Conservation (phyloP, 2,888 invertebrate species). For the Polietes domitor region DNA sequence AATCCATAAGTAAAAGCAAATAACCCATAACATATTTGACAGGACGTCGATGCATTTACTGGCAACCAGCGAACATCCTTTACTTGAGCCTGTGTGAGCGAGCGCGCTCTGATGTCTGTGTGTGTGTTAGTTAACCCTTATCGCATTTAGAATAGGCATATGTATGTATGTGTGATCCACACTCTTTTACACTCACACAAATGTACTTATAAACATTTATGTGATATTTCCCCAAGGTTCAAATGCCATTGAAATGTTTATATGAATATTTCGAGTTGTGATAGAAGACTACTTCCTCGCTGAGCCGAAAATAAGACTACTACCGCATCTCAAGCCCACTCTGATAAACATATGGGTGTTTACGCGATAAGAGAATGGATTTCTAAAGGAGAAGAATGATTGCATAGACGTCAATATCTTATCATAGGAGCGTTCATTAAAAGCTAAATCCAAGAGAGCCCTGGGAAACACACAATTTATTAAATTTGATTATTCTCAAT, state of each 20-base stretch:
- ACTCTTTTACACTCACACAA: not conserved
- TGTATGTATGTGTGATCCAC: not conserved
- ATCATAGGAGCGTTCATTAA: too few species aligned
- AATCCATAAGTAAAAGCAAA: conserved; percentile 51
- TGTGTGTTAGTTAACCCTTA: conserved; percentile 9
- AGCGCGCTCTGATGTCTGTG: not conserved
- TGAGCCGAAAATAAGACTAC: too few species aligned
- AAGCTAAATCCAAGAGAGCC: too few species aligned
- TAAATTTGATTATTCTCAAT: too few species aligned
- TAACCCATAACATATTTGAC: conserved; percentile 56
- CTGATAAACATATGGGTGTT: too few species aligned
- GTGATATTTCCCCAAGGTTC: conserved; percentile 64
- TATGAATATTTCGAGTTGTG: conserved; percentile 38
- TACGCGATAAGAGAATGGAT: too few species aligned
- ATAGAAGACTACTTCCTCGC: not conserved
- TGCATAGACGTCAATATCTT: too few species aligned
- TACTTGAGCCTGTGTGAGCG: too few species aligned
- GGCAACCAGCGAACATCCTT: not conserved
- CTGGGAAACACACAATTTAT: too few species aligned
- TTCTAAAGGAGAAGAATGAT: too few species aligned
- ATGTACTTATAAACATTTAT: conserved; percentile 59
- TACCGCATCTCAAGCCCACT: too few species aligned
- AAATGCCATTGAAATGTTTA: conserved; percentile 64
- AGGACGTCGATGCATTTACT: conserved; percentile 14
- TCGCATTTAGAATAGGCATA: not conserved